Base-by-base conservation (phyloP, 2,888 invertebrate genomes). In the Leucoma salicis region DNA sequence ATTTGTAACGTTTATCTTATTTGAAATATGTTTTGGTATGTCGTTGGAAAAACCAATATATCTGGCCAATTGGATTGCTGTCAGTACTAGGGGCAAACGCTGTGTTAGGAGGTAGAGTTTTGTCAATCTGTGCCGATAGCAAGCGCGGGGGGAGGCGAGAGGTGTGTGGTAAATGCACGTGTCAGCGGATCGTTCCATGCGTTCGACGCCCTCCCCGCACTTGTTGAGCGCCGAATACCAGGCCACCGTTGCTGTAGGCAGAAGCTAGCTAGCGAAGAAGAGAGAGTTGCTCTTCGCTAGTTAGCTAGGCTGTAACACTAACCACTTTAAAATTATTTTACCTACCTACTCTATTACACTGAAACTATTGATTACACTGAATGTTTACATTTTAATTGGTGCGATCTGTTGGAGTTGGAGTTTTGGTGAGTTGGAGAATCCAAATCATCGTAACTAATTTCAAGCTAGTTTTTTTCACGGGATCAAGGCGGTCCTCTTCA, bases 101-200 rank as follows among this genome's bases (percentile, higher is more conserved):
- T 53, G 46, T 52, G 50, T 54, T 56, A 67, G 70, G 76, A 78
- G 77, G 76, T 76, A 57, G 66, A 53, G 41, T 49, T 53, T 53
- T 73, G 74, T 74, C 67, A 64, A 58, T 49, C 71, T 61, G 66
- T 63, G 70, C 52, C 49, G 56, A 56, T 44, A 63, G 63, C 56
- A 63, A 51, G 53, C 51, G 49, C 48, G 35, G 63, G 40, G 49
- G 55, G 43, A 55, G 55, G 50, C 55, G 50, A 49, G 61, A 53
- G 66, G 60, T 60, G 64, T 49, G 61, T 70, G 69, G 76, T 75
- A 82, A 86, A 85, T 84, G 82, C 85, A 87, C 85, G 75, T 71
- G 81, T 88, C 85, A 75, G 72, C 81, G 79, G 71, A 81, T 79
- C 82, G 78, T 76, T 81, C 81, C 79, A 79, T 79, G 82, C 82